Evolutionary conservation across 2,888 invertebrate genomes (phyloP).

Genomic region (Dione vanillae): DNA sequence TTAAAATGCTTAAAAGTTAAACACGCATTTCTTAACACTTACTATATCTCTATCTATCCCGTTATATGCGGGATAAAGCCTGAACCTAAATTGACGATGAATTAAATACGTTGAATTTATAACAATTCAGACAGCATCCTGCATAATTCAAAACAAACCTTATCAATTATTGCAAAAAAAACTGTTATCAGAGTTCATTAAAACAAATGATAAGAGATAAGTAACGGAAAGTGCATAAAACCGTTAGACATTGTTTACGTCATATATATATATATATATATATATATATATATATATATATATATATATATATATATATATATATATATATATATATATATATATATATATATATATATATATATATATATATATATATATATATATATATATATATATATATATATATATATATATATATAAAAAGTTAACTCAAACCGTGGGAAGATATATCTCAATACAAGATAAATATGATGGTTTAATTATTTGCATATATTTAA

Average conservation of each 20-base stretch:
- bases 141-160: neutral
- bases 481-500: slow-evolving; percentile 37
- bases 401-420: neutral
- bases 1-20: no score
- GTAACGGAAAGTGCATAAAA: slow-evolving; percentile 35
- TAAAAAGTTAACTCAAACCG: slow-evolving; percentile 1
- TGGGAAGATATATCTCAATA: slow-evolving; percentile 9
- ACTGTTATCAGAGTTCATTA: slow-evolving; percentile 5
- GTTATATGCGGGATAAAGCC: no score
- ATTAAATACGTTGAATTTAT: no score
- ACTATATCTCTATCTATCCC: no score
- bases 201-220: slow-evolving; percentile 24
- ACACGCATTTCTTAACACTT: no score
- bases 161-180: slow-evolving; percentile 15
- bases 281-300: no score
- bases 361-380: no score
- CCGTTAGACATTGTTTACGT: slow-evolving; percentile 18
- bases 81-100: no score
- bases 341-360: no score
- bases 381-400: no score
- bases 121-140: neutral
- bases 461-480: slow-evolving; percentile 10
- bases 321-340: no score
- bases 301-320: no score
- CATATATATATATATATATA: neutral